These are phyloP conservation scores for Bombus difficillimus DNA, from an alignment of 1,140 invertebrate species.

Conservation along the genomic window DNA sequence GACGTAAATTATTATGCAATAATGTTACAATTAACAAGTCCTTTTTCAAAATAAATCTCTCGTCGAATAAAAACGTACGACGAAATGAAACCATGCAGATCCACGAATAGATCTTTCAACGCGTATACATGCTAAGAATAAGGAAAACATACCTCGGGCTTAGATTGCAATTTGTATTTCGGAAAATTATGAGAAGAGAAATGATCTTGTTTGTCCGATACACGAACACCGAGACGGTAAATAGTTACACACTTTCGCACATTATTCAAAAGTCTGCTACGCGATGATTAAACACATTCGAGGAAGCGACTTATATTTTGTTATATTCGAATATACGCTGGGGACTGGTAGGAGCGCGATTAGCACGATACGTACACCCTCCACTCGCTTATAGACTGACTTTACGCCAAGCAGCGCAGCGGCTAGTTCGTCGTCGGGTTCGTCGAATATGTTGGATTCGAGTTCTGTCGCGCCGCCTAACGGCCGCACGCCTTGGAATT, in stretches of 20 bases:
- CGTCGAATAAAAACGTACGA: background rate
- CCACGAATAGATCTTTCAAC: background rate
- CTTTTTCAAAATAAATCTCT: background rate
- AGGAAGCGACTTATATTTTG: background rate
- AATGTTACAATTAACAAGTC: background rate
- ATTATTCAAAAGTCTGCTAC: background rate
- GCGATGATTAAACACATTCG: background rate
- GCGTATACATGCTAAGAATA: background rate
- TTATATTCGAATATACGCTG: background rate
- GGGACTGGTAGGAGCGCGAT: background rate
- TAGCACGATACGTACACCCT: constrained; percentile 22
- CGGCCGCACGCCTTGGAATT: constrained; percentile 48
- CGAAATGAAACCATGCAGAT: background rate
- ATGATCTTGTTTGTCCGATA: background rate
- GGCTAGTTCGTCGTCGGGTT: constrained; percentile 28
- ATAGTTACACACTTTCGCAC: constrained; percentile 16
- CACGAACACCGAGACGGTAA: background rate
- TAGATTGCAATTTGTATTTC: background rate
- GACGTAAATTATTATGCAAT: no score
- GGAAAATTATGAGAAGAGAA: background rate
- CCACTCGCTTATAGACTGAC: constrained; percentile 39
- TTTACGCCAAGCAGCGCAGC: constrained; percentile 14
- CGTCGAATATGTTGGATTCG: constrained; percentile 41
- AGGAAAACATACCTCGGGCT: constrained; percentile 28
- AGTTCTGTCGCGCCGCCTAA: constrained; percentile 62